Percentiles rank a stretch among this genome's conserved stretches.
These are phyloP conservation scores for Kryphioiulus occultus DNA, from an alignment of 2,888 invertebrate species.

Conservation along the genomic window DNA sequence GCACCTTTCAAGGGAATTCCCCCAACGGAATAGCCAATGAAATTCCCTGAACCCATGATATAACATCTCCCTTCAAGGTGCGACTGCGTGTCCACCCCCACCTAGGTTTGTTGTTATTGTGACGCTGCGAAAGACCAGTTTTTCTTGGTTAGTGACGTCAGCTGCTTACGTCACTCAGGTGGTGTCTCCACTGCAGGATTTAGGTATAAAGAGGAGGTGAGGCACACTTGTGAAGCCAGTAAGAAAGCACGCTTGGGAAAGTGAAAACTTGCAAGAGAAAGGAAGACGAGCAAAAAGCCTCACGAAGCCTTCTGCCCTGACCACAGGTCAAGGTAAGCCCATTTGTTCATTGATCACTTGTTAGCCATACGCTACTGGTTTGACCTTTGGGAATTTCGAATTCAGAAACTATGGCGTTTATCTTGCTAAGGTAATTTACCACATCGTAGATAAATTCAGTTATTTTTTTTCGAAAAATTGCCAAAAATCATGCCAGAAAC, in stretches of 20 bases:
- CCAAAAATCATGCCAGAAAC: too few species aligned
- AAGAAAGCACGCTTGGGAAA: not conserved
- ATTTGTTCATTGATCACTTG: not conserved
- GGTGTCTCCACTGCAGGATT: not conserved
- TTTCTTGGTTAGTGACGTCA: not conserved
- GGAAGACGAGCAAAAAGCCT: not conserved
- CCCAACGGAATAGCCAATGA: not conserved
- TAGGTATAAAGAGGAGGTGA: not conserved
- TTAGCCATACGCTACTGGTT: not conserved
- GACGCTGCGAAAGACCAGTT: conserved; percentile 5
- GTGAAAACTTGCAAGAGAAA: not conserved
- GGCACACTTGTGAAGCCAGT: not conserved
- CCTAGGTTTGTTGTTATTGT: not conserved
- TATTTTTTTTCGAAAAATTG: too few species aligned
- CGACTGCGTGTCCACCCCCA: not conserved
- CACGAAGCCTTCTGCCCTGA: not conserved
- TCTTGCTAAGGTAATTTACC: too few species aligned
- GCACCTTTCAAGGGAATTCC: not conserved
- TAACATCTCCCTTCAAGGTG: not conserved
- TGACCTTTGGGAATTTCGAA: not conserved
- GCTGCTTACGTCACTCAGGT: not conserved
- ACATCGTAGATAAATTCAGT: too few species aligned
- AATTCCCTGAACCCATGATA: not conserved
- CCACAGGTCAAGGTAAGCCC: not conserved
- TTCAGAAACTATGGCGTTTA: not conserved